phyloP scores from a whole-genome alignment of 2,113 vertebrate genomes.

The Meleagris gallopavo region DNA sequence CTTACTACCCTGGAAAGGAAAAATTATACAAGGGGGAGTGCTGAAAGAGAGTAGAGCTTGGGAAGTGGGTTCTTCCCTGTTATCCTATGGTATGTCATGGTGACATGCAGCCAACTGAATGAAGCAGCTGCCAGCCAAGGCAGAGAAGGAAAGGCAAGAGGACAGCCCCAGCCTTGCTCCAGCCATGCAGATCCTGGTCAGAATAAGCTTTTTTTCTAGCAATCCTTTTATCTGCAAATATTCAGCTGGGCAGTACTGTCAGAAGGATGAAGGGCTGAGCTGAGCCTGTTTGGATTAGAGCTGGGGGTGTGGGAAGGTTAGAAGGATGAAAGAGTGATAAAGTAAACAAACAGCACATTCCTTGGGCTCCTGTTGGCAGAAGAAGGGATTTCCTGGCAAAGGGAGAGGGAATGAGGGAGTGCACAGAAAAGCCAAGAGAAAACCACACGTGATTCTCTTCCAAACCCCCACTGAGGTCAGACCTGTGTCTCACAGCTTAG shows the following conservation, averaged over 20 bases:
- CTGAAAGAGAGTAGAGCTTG: not conserved
- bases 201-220: not conserved
- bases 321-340: constrained; percentile 57
- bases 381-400: constrained; percentile 31
- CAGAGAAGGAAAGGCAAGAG: not conserved
- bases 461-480: constrained; percentile 20
- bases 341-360: constrained; percentile 63
- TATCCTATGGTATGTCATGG: not conserved
- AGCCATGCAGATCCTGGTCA: not conserved
- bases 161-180: not conserved
- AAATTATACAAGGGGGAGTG: not conserved
- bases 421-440: constrained; percentile 36
- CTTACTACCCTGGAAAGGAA: not conserved
- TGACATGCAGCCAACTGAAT: not conserved
- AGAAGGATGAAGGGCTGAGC: constrained; percentile 25
- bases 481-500: not conserved
- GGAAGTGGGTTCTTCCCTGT: not conserved
- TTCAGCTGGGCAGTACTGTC: not conserved
- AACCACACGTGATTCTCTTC: constrained; percentile 30
- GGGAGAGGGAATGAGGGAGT: constrained; percentile 11
- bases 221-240: not conserved
- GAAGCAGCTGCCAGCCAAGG: not conserved
- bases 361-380: constrained; percentile 20
- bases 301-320: constrained; percentile 25
- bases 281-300: not conserved